phyloP scores from a whole-genome alignment of 2,888 invertebrate genomes.

The Ochropleura plecta region DNA sequence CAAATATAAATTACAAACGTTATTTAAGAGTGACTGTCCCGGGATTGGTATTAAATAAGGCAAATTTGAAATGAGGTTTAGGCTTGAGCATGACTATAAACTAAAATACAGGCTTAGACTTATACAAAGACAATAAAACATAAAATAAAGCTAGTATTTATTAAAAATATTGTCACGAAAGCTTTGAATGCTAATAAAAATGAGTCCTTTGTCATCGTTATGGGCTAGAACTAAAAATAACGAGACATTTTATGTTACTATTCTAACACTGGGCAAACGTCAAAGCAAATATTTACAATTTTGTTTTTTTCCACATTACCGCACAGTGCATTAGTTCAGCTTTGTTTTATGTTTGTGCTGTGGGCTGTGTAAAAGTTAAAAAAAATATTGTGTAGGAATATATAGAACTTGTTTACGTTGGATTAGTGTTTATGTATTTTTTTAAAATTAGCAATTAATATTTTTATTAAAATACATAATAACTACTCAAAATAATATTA shows the following conservation, averaged over 20 bases:
- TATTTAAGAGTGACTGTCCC: background rate
- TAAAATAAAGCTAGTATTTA: conserved; percentile 14
- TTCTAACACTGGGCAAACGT: conserved; percentile 55
- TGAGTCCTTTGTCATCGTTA: conserved; percentile 49
- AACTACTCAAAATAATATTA: background rate
- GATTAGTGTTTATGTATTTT: background rate
- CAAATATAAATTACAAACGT: background rate
- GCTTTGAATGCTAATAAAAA: conserved; percentile 38
- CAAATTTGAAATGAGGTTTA: background rate
- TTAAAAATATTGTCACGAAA: conserved; percentile 22
- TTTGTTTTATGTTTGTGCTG: conserved; percentile 32
- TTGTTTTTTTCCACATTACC: conserved; percentile 56
- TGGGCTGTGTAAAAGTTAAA: background rate
- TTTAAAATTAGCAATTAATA: background rate
- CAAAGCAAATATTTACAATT: conserved; percentile 60
- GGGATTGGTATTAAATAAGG: background rate
- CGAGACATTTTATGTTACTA: conserved; percentile 49
- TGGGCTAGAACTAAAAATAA: conserved; percentile 48
- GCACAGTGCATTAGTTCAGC: conserved; percentile 45
- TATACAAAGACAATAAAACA: background rate
- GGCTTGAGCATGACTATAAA: background rate
- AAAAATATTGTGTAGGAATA: background rate
- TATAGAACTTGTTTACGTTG: background rate
- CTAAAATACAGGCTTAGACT: background rate
- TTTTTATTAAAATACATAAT: background rate